phyloP scores from a whole-genome alignment of 1,140 invertebrate genomes.

The Stegodyphus dumicola region DNA sequence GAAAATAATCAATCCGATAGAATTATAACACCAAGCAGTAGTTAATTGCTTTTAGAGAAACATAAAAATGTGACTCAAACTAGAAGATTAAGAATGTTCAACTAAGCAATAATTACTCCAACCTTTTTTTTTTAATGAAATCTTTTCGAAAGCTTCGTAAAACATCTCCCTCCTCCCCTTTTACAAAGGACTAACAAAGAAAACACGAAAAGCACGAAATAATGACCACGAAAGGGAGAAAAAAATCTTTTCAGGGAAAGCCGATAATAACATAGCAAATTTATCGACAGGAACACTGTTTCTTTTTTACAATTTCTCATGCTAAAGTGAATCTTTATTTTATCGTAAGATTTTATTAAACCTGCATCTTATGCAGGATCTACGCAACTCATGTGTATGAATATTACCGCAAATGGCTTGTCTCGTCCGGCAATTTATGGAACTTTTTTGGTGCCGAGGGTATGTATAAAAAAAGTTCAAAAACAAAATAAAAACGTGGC shows the following conservation, averaged over 20 bases:
- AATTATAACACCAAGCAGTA: background rate
- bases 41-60: background rate
- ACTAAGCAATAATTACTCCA: background rate
- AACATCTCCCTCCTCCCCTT: background rate
- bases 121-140: constrained; percentile 14
- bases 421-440: constrained; percentile 30
- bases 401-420: constrained; percentile 54
- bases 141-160: background rate
- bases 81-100: background rate
- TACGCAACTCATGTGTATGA: constrained; percentile 33
- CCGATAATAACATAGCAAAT: constrained; percentile 50
- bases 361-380: constrained; percentile 36
- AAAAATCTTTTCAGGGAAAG: background rate
- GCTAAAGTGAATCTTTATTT: constrained; percentile 56
- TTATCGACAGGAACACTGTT: constrained; percentile 41
- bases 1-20: too few species aligned
- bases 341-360: constrained; percentile 35
- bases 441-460: constrained; percentile 18
- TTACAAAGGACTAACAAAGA: background rate
- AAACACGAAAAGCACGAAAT: constrained; percentile 5
- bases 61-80: background rate
- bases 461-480: background rate
- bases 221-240: constrained; percentile 14
- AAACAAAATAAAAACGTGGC: too few species aligned
- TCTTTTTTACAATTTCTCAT: constrained; percentile 19